Evolutionary conservation across 2,113 vertebrate genomes (phyloP).

Genomic region (Phrynosoma platyrhinos): DNA sequence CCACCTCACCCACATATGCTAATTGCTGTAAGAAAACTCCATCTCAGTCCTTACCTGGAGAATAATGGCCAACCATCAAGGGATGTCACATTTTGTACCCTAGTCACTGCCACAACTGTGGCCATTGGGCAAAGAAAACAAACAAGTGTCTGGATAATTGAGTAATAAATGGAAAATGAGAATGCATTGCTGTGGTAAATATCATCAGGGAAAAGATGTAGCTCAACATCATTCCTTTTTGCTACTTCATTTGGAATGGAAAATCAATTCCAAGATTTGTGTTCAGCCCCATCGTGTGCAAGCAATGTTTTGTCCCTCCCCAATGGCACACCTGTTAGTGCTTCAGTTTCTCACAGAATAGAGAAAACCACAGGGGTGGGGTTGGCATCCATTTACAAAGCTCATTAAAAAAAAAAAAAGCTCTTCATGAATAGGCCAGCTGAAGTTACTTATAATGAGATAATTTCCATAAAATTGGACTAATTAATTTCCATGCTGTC

Average conservation of each 20-base stretch:
- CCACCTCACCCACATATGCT: neutral
- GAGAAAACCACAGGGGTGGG: conserved; percentile 45
- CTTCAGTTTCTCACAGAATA: conserved; percentile 60
- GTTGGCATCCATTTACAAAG: conserved; percentile 66
- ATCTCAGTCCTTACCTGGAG: neutral
- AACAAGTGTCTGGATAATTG: neutral
- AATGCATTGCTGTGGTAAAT: conserved; percentile 38
- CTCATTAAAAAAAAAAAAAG: conserved; percentile 8
- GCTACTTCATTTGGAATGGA: conserved; percentile 48
- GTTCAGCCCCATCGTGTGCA: conserved; percentile 30
- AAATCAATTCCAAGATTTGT: conserved; percentile 43
- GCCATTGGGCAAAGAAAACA: neutral
- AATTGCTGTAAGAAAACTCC: neutral
- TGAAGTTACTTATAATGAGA: conserved; percentile 78
- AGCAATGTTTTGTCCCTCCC: conserved; percentile 36
- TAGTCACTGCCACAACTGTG: neutral
- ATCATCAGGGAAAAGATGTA: conserved; percentile 21
- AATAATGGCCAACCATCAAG: too few species aligned
- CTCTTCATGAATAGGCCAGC: conserved; percentile 76
- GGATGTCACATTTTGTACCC: neutral
- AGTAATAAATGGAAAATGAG: neutral
- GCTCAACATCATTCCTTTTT: conserved; percentile 36
- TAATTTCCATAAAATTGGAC: conserved; percentile 79
- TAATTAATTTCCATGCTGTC: conserved; percentile 77
- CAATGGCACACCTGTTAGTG: conserved; percentile 66